Base-by-base conservation (phyloP, 2,797 vertebrate genomes). In the Betta splendens region DNA sequence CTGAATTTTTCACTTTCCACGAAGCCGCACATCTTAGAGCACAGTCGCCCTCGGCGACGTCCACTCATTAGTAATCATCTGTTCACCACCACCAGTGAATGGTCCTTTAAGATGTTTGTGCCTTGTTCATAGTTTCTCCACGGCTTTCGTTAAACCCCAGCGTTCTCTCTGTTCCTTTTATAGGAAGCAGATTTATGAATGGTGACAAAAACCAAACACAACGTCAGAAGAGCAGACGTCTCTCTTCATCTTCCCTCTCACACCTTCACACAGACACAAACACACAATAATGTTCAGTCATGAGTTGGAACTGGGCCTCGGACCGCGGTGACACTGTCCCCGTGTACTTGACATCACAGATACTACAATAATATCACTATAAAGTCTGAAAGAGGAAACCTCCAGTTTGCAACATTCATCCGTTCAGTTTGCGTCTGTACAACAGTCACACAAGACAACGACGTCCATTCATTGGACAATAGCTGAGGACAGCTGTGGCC, bases 101-200 rank as follows among this genome's bases (percentile, higher is more conserved):
- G 71, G 55, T 71, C 56, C 64, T 69, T 69, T 66, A 58, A 86
- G 74, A 56, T 76, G 72, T 69, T 68, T 72, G 80, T 85, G 80
- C 78, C 84, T 83, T 87, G 73, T 76, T 75, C 47, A 51, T 58
- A 33, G 75, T 75, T 73, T 23, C 71, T 46, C 40, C 17, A 10
- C 33, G 45, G 58, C 49, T 70, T 58, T 62, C 21, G 16, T 45
- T 7, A 3, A 48, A n/a, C n/a, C 45, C 11, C 53, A n/a, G 17
- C 42, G 55, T 40, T 74, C 52, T 51, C 18, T 55, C 47, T 25
- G 47, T 33, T n/a, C n/a, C 22, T 42, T 64, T 35, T n/a, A 62
- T 42, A 37, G 16, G 36, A 28, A 57, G 29, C 32, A 44, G 25
- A 57, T 55, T 68, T 50, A 28, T 29, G 10, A 29, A 29, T 29